A percentile compares a stretch with the other conserved stretches of the same genome.
Conservation (phyloP, 2,113 vertebrate species). For the Ptychochromis oligacanthus region DNA sequence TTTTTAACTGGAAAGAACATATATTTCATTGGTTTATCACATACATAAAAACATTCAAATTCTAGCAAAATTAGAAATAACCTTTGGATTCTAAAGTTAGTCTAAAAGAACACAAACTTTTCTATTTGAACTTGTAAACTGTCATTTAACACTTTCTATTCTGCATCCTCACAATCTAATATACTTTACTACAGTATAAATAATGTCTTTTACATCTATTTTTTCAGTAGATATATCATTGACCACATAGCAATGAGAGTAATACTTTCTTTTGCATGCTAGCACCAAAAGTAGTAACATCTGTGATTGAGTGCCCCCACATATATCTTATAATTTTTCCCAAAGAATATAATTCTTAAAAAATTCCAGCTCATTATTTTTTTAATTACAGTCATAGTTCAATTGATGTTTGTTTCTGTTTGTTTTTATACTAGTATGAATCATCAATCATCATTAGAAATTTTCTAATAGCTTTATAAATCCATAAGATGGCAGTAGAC, state of each 20-base stretch:
- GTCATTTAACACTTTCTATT: not conserved
- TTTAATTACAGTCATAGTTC: not conserved
- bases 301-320: not conserved
- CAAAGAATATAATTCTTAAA: not conserved
- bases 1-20: not conserved
- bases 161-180: not conserved
- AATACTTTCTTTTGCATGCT: not conserved
- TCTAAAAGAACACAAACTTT: not conserved
- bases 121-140: not conserved
- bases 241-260: not conserved
- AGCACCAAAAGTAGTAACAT: not conserved
- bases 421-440: not conserved
- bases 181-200: not conserved
- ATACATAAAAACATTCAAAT: not conserved
- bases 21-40: not conserved
- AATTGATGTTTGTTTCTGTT: not conserved
- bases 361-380: not conserved
- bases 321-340: not conserved
- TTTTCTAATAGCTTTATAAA: not conserved
- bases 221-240: not conserved
- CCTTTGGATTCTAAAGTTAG: not conserved
- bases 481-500: constrained; percentile 59
- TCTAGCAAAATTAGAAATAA: not conserved
- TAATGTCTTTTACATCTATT: not conserved
- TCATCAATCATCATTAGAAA: not conserved